Evolutionary conservation across 1,140 invertebrate genomes (phyloP).

Genomic region (Drosophila rhopaloa): DNA sequence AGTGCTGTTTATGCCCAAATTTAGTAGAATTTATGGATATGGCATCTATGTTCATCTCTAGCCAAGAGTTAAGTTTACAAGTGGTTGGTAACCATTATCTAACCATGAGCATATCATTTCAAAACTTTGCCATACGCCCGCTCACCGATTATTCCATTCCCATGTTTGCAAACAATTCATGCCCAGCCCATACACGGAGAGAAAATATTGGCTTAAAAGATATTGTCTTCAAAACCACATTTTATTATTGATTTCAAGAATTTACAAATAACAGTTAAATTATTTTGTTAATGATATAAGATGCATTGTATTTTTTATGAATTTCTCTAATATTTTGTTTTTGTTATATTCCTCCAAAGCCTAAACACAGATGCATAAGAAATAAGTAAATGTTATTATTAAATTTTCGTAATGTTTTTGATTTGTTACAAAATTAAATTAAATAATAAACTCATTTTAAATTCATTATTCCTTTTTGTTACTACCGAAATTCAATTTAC

Average conservation of each 20-base stretch:
- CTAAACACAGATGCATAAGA: no score
- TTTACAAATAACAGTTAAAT: no score
- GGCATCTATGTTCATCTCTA: conserved; percentile 23
- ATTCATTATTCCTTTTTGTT: no score
- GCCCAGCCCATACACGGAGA: conserved; percentile 23
- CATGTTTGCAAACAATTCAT: conserved; percentile 9
- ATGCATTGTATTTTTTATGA: not conserved
- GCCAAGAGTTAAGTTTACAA: conserved; percentile 23
- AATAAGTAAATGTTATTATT: no score
- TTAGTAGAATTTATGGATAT: conserved; percentile 36
- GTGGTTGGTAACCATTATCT: conserved; percentile 23
- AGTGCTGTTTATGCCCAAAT: conserved; percentile 1
- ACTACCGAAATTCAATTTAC: no score
- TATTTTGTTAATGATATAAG: no score
- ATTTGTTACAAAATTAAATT: no score
- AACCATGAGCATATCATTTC: conserved; percentile 45
- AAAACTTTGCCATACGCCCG: conserved; percentile 44
- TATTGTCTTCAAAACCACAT: not conserved
- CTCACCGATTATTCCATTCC: conserved; percentile 40
- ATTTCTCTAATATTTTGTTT: no score
- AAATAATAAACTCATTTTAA: no score
- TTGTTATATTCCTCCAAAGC: not conserved
- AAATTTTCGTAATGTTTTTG: no score
- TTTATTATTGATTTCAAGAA: no score
- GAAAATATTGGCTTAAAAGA: conserved; percentile 1